Conservation (phyloP, 1,140 invertebrate genomes). For the Cyrtorhinus lividipennis region DNA sequence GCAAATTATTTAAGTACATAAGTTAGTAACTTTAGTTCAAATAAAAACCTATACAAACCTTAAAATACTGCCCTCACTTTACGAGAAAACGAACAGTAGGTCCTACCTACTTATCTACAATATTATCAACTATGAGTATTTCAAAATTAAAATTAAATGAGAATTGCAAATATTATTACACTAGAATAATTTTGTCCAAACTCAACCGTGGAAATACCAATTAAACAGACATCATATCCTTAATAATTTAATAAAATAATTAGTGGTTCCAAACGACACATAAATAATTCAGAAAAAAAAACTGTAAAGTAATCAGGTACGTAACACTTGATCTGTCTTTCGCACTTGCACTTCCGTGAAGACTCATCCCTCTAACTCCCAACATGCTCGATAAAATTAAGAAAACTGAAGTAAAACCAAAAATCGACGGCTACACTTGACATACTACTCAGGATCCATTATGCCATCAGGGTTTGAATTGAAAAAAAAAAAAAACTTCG, state of each 20-base stretch:
- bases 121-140: slow-evolving; percentile 6
- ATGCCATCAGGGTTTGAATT: no score
- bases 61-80: not conserved
- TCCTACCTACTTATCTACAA: not conserved
- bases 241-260: no score
- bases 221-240: not conserved
- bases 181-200: no score
- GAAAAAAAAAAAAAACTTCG: no score
- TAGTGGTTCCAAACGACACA: not conserved
- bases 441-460: no score
- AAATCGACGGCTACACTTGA: no score
- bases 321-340: not conserved
- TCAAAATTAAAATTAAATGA: not conserved
- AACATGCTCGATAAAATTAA: no score
- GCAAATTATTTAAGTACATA: slow-evolving; percentile 22
- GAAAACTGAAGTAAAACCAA: no score
- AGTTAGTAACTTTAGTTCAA: slow-evolving; percentile 24
- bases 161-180: not conserved
- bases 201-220: no score
- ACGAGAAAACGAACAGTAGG: not conserved
- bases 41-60: not conserved
- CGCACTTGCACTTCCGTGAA: not conserved
- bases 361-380: no score
- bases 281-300: not conserved
- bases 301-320: slow-evolving; percentile 2